These are phyloP conservation scores for Sepioteuthis lessoniana DNA, from an alignment of 2,888 invertebrate genomes.

Conservation along the genomic window DNA sequence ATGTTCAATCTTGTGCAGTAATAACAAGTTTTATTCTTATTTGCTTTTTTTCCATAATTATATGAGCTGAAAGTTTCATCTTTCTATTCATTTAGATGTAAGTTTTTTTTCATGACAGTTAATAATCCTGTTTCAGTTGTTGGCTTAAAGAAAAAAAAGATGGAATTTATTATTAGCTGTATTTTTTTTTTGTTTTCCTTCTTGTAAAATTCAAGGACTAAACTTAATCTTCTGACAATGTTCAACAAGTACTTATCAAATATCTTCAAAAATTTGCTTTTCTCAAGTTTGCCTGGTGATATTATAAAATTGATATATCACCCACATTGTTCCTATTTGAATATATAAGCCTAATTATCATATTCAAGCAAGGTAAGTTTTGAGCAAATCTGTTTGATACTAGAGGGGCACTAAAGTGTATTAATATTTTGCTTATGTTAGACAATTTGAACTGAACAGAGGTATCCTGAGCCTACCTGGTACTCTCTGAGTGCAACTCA, in stretches of 20 bases:
- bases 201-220: not conserved
- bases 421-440: too few relatives aligned
- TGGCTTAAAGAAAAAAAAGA: not conserved
- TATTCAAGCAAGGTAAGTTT: not conserved
- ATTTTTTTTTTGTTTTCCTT: not conserved
- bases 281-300: not conserved
- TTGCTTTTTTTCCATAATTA: not conserved
- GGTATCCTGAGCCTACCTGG: too few relatives aligned
- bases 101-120: not conserved
- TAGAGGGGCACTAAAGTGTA: too few relatives aligned
- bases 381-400: too few relatives aligned
- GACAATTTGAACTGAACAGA: too few relatives aligned
- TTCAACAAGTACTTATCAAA: conserved; percentile 1
- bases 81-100: not conserved
- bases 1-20: not conserved
- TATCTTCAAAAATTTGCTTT: not conserved
- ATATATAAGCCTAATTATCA: not conserved
- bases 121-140: not conserved
- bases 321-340: not conserved
- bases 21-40: not conserved
- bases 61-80: not conserved
- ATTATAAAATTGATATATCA: not conserved
- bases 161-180: too few relatives aligned
- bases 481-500: too few relatives aligned
- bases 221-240: not conserved